Evolutionary conservation across 2,113 vertebrate genomes (phyloP), one percentile per base, ranked within the genome.

Genomic region (Cyphomyrus plagiostoma): DNA sequence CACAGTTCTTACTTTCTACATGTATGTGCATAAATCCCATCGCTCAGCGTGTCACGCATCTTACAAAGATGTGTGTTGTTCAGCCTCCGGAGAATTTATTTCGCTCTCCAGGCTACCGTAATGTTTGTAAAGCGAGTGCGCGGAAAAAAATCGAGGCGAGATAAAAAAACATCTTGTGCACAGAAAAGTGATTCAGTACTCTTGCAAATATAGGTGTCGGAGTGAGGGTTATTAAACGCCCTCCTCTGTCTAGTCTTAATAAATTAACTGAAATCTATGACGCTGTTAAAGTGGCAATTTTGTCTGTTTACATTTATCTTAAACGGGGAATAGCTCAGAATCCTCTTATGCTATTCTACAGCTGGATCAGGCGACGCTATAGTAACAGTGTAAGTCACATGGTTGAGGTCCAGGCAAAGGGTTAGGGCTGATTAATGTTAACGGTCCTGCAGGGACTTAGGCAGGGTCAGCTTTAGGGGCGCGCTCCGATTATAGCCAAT

Each of bases 1-100:
- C 70, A 70, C 66, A 89, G 88, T 82, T 80, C 80, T 89, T 89
- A 89, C 88, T 89, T 89, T 80, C 88, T 49, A 84, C 74, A 84
- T 23, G 88, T 39, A 53, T 26, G 50, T 84, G 82, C 84, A 84
- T 53, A 23, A 45, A 56, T 23, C 77, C 50, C 21, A 52, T 58
- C 58, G 77, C 49, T 56, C 77, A n/a, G 50, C 77, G 26, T 74
- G 70, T 35, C 74, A 83, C 48, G 88, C 48, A 77, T 77, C 62
- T 50, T 82, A 83, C 77, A 82, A 49, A 58, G 30, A 83, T 26
- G 26, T 83, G 50, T 49, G 77, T 89, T 84, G 49, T 35, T 53
- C 88, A 52, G 77, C 88, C 62, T 58, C 35, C 88, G 50, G 49
- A 83, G 88, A 50, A 74, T 84, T 53, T 83, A 42, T 82, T 84